Evolutionary conservation across 2,113 vertebrate species (phyloP).

Genomic region (Vidua macroura): DNA sequence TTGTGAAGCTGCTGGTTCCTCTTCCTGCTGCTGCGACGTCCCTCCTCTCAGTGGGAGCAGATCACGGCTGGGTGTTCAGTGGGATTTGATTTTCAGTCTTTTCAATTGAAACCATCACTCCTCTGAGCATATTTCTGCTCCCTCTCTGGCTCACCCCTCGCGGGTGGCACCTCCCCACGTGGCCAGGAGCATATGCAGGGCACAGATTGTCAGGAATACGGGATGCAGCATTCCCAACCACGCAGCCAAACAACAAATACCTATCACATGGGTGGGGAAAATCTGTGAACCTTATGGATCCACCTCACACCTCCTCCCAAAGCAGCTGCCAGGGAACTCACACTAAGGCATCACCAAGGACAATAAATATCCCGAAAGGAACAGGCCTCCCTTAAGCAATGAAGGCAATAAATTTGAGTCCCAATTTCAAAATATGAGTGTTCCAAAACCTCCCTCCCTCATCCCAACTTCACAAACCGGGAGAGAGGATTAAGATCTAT

Average conservation of each 20-base stretch:
- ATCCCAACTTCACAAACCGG: not conserved
- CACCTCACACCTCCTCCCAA: not conserved
- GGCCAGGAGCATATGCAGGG: not conserved
- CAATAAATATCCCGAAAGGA: not conserved
- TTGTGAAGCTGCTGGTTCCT: not conserved
- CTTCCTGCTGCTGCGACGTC: accelerated
- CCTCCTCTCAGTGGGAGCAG: not conserved
- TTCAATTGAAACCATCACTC: not conserved
- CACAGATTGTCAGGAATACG: not conserved
- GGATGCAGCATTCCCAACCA: not conserved
- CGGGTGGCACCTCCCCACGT: not conserved
- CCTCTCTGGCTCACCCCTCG: not conserved
- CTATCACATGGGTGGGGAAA: not conserved
- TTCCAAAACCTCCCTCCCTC: not conserved
- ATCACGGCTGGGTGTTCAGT: not conserved
- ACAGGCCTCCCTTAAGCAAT: not conserved
- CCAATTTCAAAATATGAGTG: not conserved
- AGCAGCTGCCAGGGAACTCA: not conserved
- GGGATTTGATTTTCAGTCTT: not conserved
- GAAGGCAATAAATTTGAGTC: not conserved
- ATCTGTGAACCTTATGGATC: not conserved
- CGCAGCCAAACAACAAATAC: not conserved
- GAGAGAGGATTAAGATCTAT: not conserved
- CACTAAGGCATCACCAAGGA: not conserved
- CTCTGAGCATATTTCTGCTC: not conserved